phyloP scores from a whole-genome alignment of 2,113 vertebrate species.

The Actenoides lindsayi region DNA sequence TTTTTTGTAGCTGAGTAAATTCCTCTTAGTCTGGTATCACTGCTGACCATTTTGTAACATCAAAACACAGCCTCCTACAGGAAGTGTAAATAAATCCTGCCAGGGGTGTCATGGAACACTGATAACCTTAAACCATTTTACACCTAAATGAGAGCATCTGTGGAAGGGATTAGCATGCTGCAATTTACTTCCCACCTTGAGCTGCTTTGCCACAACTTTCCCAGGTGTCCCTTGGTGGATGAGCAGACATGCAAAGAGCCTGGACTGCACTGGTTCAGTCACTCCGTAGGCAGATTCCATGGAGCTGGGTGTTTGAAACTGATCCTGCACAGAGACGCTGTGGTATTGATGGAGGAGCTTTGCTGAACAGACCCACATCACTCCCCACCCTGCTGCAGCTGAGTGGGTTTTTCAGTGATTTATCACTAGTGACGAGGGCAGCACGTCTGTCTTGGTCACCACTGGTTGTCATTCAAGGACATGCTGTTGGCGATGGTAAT shows the following conservation, averaged over 20 bases:
- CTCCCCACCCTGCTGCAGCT: neutral
- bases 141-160: conserved; percentile 53
- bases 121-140: conserved; percentile 29
- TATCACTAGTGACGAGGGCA: neutral
- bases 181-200: conserved; percentile 13
- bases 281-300: neutral
- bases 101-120: conserved; percentile 23
- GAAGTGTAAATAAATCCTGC: conserved; percentile 50
- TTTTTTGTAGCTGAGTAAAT: neutral
- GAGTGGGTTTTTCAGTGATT: neutral
- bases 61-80: conserved; percentile 30
- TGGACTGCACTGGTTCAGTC: neutral
- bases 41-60: neutral
- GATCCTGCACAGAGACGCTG: neutral
- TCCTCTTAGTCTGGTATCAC: neutral
- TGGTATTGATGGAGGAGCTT: neutral
- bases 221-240: neutral
- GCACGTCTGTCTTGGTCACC: neutral
- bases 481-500: neutral
- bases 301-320: neutral
- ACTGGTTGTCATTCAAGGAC: neutral
- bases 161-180: conserved; percentile 37
- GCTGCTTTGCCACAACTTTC: neutral
- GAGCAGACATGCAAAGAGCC: neutral
- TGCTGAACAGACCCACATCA: accelerated